phyloP scores from a whole-genome alignment of 2,113 vertebrate species.

The Ifrita kowaldi region DNA sequence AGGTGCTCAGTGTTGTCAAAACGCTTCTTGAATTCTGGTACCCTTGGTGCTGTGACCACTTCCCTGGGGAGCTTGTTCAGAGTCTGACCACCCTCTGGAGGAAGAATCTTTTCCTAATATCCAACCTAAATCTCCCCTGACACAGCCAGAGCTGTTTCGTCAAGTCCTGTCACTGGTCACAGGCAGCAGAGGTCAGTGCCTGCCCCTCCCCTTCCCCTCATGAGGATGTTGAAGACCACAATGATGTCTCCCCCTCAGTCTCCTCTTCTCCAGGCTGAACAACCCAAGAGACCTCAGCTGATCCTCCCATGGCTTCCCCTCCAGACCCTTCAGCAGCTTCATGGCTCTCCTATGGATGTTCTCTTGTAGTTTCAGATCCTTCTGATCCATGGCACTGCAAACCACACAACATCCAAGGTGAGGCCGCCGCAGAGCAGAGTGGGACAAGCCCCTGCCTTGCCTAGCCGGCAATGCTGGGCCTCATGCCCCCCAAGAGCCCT shows the following conservation, averaged over 20 bases:
- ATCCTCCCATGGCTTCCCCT: not conserved
- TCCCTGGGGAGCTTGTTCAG: not conserved
- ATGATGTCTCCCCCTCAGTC: not conserved
- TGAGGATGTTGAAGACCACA: not conserved
- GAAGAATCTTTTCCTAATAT: not conserved
- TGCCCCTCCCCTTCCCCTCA: not conserved
- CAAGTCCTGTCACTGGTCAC: not conserved
- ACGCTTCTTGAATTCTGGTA: not conserved
- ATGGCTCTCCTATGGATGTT: too few relatives aligned
- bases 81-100: too few relatives aligned
- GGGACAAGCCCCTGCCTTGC: not conserved
- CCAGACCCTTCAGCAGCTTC: not conserved
- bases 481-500: not conserved
- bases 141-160: not conserved
- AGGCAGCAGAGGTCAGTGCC: not conserved
- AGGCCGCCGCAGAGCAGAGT: not conserved
- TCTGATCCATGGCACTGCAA: fast-evolving
- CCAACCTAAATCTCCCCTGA: not conserved
- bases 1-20: not conserved
- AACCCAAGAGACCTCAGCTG: not conserved
- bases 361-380: not conserved
- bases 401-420: not conserved
- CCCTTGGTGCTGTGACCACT: not conserved
- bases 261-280: not conserved
- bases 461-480: not conserved